Base-by-base conservation (phyloP, 2,888 invertebrate genomes). In the Laothoe populi region DNA sequence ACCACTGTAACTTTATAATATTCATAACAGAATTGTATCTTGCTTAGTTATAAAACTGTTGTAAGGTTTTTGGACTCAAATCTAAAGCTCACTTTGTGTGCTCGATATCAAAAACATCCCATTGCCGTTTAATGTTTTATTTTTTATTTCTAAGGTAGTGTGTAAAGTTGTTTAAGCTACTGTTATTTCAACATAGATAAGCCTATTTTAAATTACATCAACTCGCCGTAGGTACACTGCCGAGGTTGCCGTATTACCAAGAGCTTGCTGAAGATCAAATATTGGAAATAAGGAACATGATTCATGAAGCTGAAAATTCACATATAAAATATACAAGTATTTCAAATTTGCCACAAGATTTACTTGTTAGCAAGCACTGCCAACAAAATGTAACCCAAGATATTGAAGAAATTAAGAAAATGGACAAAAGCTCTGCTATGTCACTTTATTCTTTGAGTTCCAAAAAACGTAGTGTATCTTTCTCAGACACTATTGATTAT, bases 141-240 rank as follows among this genome's bases (percentile, higher is more conserved):
- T 42, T 16, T 2, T 16, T n/a, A n/a, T n/a, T n/a, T n/a, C n/a
- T n/a, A n/a, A n/a, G n/a, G 16, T 16, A n/a, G 13, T 40, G 4
- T 2, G 2, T 40, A 3, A 16, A 69, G 21, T 45, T 31, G 4
- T 46, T 21, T 45, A 5, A 23, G 5, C 57, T 42, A 35, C 11
- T 23, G 66, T 65, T 68, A 45, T 60, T 70, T 44, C 2, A 19
- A 7, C 10, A 1, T 44, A 19, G 44, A 42, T 4, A 8, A 74
- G 72, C 61, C 73, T 67, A 72, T 78, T 75, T 83, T 78, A 80
- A 78, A 74, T 77, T 66, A 78, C 68, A 69, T 31, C 53, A 77
- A 82, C 85, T 86, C 75, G 75, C 83, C 89, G 76, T 88, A 92
- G 91, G 91, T 90, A 70, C 72, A 71, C 77, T 73, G 81, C 79